These are phyloP conservation scores for Aphelocoma coerulescens DNA, from an alignment of 2,113 vertebrate species.

Conservation along the genomic window DNA sequence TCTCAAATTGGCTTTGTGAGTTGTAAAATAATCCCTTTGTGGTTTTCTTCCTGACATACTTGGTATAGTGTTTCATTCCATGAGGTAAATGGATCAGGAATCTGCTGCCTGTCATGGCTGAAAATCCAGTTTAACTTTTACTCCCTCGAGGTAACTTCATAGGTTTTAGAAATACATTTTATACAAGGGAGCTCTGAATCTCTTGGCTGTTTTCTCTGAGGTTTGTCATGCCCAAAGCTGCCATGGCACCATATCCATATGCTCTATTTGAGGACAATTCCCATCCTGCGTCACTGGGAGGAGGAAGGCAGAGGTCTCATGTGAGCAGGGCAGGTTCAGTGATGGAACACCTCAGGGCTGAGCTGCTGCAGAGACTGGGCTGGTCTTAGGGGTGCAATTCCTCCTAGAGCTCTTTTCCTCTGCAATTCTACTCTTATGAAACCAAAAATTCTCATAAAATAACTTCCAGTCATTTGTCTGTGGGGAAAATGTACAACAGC, in stretches of 20 bases:
- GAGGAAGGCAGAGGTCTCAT: not conserved
- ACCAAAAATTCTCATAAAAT: not conserved
- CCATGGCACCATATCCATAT: fast-evolving
- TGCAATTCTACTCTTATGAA: not conserved
- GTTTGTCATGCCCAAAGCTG: not conserved
- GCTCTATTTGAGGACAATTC: not conserved
- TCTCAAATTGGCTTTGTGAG: not conserved
- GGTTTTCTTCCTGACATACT: not conserved
- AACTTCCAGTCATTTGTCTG: not conserved
- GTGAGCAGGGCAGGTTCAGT: not conserved
- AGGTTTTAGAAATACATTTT: not conserved
- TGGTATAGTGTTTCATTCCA: fast-evolving
- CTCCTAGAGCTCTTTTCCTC: not conserved
- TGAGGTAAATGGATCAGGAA: not conserved
- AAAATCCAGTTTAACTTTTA: not conserved
- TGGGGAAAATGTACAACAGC: not conserved
- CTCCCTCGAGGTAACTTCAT: not conserved
- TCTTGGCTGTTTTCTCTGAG: not conserved
- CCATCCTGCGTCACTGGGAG: not conserved
- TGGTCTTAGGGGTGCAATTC: not conserved
- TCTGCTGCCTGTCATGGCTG: not conserved
- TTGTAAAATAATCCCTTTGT: not conserved
- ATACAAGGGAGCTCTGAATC: not conserved
- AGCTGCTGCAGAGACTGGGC: not conserved
- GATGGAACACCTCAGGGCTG: not conserved